Percentiles rank a stretch among this genome's conserved stretches.
phyloP scores from a whole-genome alignment of 2,113 vertebrate species.

The Microtus oregoni region DNA sequence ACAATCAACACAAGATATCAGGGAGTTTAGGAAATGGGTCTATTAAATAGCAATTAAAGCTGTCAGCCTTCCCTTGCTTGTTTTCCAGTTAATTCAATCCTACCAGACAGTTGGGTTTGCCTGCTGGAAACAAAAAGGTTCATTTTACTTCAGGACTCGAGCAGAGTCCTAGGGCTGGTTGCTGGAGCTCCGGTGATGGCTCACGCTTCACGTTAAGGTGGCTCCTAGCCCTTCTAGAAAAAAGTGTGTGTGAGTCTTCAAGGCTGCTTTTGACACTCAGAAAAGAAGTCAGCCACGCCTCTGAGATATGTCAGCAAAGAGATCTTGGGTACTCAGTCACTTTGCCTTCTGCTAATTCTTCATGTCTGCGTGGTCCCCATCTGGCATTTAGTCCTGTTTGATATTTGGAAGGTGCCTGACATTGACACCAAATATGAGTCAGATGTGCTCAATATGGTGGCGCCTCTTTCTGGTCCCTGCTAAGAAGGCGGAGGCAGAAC shows the following conservation, averaged over 20 bases:
- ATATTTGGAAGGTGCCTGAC: background rate
- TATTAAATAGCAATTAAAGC: conserved; percentile 76
- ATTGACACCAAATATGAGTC: background rate
- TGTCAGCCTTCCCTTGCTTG: conserved; percentile 68
- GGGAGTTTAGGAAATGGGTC: conserved; percentile 74
- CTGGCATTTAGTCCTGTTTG: background rate
- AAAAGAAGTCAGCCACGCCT: background rate
- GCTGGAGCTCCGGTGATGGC: background rate
- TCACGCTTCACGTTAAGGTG: background rate
- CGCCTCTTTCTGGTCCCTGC: background rate
- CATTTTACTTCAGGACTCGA: background rate
- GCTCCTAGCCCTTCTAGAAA: background rate
- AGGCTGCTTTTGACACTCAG: background rate
- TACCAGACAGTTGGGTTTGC: conserved; percentile 23
- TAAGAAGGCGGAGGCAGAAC: background rate
- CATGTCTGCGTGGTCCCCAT: background rate
- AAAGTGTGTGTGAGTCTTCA: background rate
- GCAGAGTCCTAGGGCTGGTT: background rate
- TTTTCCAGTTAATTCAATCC: conserved; percentile 57
- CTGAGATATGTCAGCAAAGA: background rate
- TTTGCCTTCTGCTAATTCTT: background rate
- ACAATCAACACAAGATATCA: conserved; percentile 70
- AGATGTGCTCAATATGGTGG: background rate
- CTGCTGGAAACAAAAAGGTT: conserved; percentile 28
- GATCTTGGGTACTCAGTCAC: no score